Evolutionary conservation across 2,113 vertebrate species (phyloP).

Genomic region (Tyto alba): DNA sequence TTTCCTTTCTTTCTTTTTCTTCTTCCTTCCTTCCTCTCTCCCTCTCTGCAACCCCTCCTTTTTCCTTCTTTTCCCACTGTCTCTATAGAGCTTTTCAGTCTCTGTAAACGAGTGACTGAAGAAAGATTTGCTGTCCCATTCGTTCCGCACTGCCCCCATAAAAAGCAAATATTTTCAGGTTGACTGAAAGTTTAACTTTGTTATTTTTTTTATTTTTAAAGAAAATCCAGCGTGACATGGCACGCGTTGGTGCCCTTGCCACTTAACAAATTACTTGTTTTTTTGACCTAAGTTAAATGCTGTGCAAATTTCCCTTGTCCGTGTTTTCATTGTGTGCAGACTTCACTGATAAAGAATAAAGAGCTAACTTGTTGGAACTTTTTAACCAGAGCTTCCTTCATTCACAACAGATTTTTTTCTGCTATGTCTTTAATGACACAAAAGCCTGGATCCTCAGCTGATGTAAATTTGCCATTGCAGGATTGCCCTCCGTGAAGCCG

Average conservation of each 20-base stretch:
- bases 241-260: constrained; percentile 76
- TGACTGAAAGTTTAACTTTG: constrained; percentile 85
- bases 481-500: background rate
- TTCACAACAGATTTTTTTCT: constrained; percentile 19
- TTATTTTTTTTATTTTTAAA: constrained; percentile 82
- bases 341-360: constrained; percentile 55
- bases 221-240: constrained; percentile 81
- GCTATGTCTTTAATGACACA: background rate
- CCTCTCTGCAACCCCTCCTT: background rate
- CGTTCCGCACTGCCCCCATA: constrained; percentile 78
- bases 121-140: constrained; percentile 74
- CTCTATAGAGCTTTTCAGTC: constrained; percentile 63
- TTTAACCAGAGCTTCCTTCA: constrained; percentile 18
- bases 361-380: constrained; percentile 7
- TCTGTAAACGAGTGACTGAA: constrained; percentile 60
- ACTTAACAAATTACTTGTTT: constrained; percentile 81
- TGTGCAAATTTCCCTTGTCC: constrained; percentile 77
- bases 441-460: constrained; percentile 8
- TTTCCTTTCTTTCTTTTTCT: background rate
- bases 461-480: background rate
- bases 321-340: constrained; percentile 68
- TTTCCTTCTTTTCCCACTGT: constrained; percentile 58
- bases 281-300: constrained; percentile 79
- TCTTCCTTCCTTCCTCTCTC: background rate
- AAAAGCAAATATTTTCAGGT: constrained; percentile 85